These are phyloP conservation scores for Spheniscus mendiculus DNA, from an alignment of 2,113 vertebrate species.

Conservation along the genomic window DNA sequence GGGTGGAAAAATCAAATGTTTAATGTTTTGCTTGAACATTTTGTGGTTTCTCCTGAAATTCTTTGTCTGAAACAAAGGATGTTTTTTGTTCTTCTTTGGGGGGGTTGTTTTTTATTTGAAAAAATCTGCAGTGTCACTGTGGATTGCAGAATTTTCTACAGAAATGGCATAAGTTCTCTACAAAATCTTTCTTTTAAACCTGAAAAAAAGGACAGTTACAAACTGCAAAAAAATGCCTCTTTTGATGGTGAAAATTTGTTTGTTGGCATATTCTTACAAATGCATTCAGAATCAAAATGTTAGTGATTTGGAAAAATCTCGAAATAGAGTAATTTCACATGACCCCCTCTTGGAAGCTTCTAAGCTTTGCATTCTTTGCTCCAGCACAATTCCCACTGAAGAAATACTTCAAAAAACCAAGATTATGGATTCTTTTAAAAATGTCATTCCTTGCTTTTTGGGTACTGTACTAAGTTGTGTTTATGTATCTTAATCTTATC, in stretches of 20 bases:
- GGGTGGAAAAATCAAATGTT: conserved; percentile 64
- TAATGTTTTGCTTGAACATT: conserved; percentile 67
- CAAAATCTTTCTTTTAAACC: background rate
- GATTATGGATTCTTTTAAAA: background rate
- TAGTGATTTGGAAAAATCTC: conserved; percentile 53
- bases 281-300: conserved; percentile 17
- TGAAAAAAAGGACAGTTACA: background rate
- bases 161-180: background rate
- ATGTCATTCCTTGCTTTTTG: background rate
- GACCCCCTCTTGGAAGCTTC: conserved; percentile 35
- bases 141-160: background rate
- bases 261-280: conserved; percentile 23
- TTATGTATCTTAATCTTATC: background rate
- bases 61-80: conserved; percentile 63
- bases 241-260: background rate
- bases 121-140: conserved; percentile 21
- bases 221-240: background rate
- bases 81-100: conserved; percentile 36
- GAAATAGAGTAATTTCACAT: conserved; percentile 51
- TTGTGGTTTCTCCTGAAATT: conserved; percentile 69
- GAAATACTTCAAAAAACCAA: conserved; percentile 19
- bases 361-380: conserved; percentile 49
- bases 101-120: background rate
- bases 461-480: background rate
- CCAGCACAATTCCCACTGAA: conserved; percentile 36